Base-by-base conservation (phyloP, 2,888 invertebrate genomes). In the Didymodactylos carnosus region DNA sequence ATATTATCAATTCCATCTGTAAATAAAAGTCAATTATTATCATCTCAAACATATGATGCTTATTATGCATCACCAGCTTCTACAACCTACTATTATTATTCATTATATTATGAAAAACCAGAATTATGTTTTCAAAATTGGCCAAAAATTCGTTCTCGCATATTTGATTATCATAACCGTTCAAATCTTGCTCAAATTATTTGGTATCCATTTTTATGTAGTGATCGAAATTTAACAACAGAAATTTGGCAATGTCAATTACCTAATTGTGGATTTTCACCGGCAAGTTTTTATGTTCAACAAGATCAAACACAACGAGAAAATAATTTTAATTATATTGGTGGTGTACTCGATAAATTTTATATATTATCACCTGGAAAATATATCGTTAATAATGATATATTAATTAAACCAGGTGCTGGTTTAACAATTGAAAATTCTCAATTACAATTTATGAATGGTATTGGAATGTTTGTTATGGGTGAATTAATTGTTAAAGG, bases 361-460 rank as follows among this genome's bases (percentile, higher is more conserved):
- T 71, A 71, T 16, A 71, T 19, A 27, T 29, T 74, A n/a, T 71
- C 74, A 1, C 40, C 71, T 19, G 53, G 46, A 53, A 39, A 51
- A 35, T 74, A 74, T 53, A 74, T 35, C n/a, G 74, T 74, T 23
- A 40, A n/a, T 16, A 74, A 74, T 69, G 74, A 74, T 39, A 74
- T 74, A 39, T 8, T 74, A 40, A 69, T 74, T 39, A 74, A 74
- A 49, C 74, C 74, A 14, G 74, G 71, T 29, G 71, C 71, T n/a
- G 53, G 51, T 46, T 23, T 74, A 19, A 71, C 69, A n/a, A 74
- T 74, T 16, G 53, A 74, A 69, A 53, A 41, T 35, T 23, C 71
- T 39, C 71, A 74, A 46, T 46, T 74, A 35, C 53, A 74, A 35
- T 74, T 74, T 74, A 35, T 71, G 19, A 74, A 74, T 27, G 74